Base-by-base conservation (phyloP, 2,888 invertebrate genomes). In the Argyresthia goedartella region DNA sequence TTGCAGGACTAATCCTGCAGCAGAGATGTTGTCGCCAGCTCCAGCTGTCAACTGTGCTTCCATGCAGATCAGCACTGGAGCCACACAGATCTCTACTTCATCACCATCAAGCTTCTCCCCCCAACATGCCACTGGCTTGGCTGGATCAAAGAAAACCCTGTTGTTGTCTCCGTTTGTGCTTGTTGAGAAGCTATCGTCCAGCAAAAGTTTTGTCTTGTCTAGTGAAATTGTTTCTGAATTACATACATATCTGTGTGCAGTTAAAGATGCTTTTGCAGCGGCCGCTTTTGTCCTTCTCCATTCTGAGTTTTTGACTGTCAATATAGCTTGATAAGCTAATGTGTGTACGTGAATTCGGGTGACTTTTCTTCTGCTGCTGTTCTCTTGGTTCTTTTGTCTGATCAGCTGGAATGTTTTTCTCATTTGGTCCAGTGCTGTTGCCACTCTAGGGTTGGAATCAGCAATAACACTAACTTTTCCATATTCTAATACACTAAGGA, bases 1-100 rank as follows among this genome's bases (percentile, higher is more conserved):
- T 72, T 92, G 92, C 52, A 91, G 78, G n/a, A 90, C 91, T 13
- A 95, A 78, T n/a, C 94, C 95, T 1, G 95, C 93, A n/a, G 95
- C 93, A 0, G 95, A 95, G 57, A 95, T 93, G 67, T 95, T 95
- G 69, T 95, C 95, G 0, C 95, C 95, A 9, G 94, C 95, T 0
- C 95, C 95, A 0, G 93, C 95, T 0, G 95, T 95, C 63, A 95
- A 90, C 55, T 91, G 89, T 0, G 93, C 94, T 60, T 93, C 89
- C 0, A 93, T 94, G 66, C 95, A 95, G 3, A 95, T 94, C 33
- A 95, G 78, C 7, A 95, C 95, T 0, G 95, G 95, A 0, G 95
- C 94, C 6, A 95, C 89, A 73, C 95, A 95, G 51, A 95, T 90
- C 62, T 93, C 89, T 14, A 91, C 88, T 50, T 72, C 61, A 25